A percentile compares a stretch with the other conserved stretches of the same genome.
These are phyloP conservation scores for Numida meleagris DNA, from an alignment of 2,113 vertebrate genomes.

Conservation along the genomic window DNA sequence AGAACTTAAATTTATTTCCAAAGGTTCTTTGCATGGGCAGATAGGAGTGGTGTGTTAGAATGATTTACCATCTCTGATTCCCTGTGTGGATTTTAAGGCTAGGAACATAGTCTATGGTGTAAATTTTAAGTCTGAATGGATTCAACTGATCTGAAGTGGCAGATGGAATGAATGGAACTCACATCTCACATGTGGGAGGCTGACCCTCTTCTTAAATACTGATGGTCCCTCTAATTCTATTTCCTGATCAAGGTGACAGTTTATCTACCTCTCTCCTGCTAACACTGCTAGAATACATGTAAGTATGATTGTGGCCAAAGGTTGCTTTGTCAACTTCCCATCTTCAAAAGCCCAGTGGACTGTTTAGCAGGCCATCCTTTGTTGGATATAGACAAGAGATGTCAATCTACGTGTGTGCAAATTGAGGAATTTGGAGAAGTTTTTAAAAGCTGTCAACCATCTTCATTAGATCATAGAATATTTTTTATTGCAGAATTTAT, in stretches of 20 bases:
- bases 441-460: not conserved
- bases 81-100: slow-evolving; percentile 47
- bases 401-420: not conserved
- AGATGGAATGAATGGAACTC: not conserved
- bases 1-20: slow-evolving; percentile 79
- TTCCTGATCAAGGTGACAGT: not conserved
- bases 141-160: not conserved
- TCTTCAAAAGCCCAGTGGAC: not conserved
- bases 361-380: not conserved
- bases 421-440: not conserved
- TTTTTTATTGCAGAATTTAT: slow-evolving; percentile 29
- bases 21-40: slow-evolving; percentile 63
- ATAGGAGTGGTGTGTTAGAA: slow-evolving; percentile 59
- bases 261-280: not conserved
- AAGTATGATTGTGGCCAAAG: not conserved
- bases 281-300: not conserved
- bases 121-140: slow-evolving; percentile 44
- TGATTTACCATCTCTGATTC: slow-evolving; percentile 61
- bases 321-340: not conserved
- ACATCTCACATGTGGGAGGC: not conserved
- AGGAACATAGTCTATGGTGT: not conserved
- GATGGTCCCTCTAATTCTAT: not conserved
- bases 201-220: not conserved
- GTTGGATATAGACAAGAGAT: not conserved
- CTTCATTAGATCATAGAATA: not conserved